phyloP scores from a whole-genome alignment of 2,888 invertebrate genomes.

The Bellardia bayeri region DNA sequence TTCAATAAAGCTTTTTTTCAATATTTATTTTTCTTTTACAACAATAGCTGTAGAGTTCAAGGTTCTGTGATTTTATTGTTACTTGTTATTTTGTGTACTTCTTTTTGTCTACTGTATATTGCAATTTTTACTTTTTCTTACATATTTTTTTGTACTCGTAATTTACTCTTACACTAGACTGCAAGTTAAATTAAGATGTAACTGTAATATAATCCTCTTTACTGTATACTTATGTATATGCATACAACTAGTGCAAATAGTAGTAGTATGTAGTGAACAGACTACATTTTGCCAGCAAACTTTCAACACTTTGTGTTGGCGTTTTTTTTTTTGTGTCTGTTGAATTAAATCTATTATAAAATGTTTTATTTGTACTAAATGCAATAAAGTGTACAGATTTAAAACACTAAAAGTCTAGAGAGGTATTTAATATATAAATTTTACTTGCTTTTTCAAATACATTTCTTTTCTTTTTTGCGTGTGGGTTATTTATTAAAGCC shows the following conservation, averaged over 20 bases:
- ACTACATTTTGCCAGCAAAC: constrained; percentile 34
- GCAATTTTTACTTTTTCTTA: not conserved
- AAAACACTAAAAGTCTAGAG: constrained; percentile 12
- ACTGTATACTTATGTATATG: too few species aligned
- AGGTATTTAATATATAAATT: not conserved
- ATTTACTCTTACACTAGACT: not conserved
- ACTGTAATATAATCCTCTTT: not conserved
- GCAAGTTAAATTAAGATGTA: constrained; percentile 30
- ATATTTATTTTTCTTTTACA: constrained; percentile 16
- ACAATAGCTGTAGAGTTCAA: constrained; percentile 61
- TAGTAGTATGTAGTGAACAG: not conserved
- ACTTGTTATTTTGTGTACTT: constrained; percentile 3
- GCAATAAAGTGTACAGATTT: not conserved
- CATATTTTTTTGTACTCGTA: not conserved
- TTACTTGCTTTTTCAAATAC: not conserved
- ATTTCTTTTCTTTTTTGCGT: constrained; percentile 18
- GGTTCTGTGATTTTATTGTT: constrained; percentile 42
- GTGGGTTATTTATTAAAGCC: constrained; percentile 23
- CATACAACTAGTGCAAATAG: too few species aligned
- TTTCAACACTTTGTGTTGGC: constrained; percentile 59
- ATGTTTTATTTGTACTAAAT: constrained; percentile 21
- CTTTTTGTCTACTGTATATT: not conserved
- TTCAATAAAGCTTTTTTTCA: constrained; percentile 18
- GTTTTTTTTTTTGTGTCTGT: constrained; percentile 21
- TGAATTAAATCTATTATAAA: constrained; percentile 7